Evolutionary conservation across 2,888 invertebrate species (phyloP), one percentile per base, ranked within the genome.

Genomic region (Drosophila phalerata): DNA sequence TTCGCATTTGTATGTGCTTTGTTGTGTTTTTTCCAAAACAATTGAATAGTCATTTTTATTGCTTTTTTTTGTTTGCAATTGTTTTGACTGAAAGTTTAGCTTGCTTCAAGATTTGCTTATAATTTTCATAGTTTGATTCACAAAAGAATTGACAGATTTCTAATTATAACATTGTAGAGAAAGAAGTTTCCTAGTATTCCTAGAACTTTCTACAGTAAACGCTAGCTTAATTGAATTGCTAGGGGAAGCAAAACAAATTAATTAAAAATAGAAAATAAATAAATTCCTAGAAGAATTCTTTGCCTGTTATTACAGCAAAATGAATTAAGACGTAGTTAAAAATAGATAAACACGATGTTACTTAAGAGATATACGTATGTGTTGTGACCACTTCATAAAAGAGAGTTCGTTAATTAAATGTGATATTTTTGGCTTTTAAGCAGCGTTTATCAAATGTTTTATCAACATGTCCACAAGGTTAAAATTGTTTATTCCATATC

Each of bases 31-130:
- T 40, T 51, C 19, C 32, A n/a, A 45, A 22, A 45, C 61, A 76
- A 73, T 68, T 73, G 51, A 62, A 38, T 15, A 22, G 42, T 34
- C 57, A 43, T 42, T 55, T 43, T 17, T 9, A 17, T 43, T 43
- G n/a, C n/a, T n/a, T 13, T 28, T 28, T n/a, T 22, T 34, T 32
- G 30, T 55, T 32, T 47, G 45, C 11, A 13, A 47, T 52, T 57
- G 34, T n/a, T 38, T 56, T 25, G 32, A 42, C 45, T 56, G 40
- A 37, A 30, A 6, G 3, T 11, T 55, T 32, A 19, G 55, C 13
- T 37, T n/a, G 38, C 42, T 37, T 40, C 1, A 22, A 52, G n/a
- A 11, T 28, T 11, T 3, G 5, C 10, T 48, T 32, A 32, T 22
- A 40, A n/a, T 48, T 32, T 55, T 55, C 45, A 30, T 22, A 52